These are phyloP conservation scores for Trididemnum miniatum DNA, from an alignment of 23 tunicate genomes.

Conservation along the genomic window DNA sequence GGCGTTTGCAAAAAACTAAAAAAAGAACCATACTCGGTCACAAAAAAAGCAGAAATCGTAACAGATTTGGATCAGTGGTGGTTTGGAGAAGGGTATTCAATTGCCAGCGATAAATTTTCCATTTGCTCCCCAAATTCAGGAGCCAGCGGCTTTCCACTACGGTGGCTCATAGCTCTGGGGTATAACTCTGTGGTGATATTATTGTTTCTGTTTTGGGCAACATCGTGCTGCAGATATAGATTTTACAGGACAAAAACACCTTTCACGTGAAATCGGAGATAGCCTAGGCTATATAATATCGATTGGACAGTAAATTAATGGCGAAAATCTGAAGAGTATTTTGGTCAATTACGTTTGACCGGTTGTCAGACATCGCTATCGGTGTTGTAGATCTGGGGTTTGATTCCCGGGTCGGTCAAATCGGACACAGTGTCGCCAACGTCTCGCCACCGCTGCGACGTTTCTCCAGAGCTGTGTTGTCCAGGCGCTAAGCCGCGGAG, in stretches of 20 bases:
- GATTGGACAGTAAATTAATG: no score
- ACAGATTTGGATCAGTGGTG: constrained; percentile 56
- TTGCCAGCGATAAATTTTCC: constrained; percentile 9
- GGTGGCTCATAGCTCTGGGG: background rate
- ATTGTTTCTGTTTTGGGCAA: background rate
- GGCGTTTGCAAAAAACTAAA: constrained; percentile 44
- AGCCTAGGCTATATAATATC: no score
- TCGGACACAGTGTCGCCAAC: no score
- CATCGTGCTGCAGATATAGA: background rate
- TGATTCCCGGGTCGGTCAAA: no score
- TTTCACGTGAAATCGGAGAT: no score
- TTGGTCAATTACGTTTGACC: no score
- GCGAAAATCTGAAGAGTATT: no score
- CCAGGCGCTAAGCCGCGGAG: no score
- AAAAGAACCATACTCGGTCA: background rate
- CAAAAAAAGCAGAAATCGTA: constrained; percentile 7
- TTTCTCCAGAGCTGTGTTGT: no score
- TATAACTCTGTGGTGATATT: background rate
- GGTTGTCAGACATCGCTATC: no score
- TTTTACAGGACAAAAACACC: background rate
- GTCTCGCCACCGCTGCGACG: no score
- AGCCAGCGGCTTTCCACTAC: constrained; percentile 6
- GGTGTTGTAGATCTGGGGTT: no score
- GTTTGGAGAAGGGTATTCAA: constrained; percentile 57
- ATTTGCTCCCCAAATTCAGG: constrained; percentile 4